Evolutionary conservation across 2,888 invertebrate genomes (phyloP).

Genomic region (Harpalus rufipes): DNA sequence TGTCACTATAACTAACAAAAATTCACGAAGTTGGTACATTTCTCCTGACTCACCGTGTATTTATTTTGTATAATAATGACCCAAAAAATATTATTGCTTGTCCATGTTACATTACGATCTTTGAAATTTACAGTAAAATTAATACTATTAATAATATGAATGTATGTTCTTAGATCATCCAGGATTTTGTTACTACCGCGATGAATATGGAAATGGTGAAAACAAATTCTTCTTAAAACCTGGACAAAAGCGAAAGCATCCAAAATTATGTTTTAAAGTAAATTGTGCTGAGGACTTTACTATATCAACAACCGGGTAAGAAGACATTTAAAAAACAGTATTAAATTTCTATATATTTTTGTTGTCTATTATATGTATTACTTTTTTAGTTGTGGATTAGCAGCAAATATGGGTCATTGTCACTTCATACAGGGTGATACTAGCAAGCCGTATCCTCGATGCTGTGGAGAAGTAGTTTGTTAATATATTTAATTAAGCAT

Average conservation of each 20-base stretch:
- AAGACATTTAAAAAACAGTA: neutral
- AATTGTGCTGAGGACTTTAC: neutral
- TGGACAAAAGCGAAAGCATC: slow-evolving; percentile 15
- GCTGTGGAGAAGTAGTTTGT: slow-evolving; percentile 20
- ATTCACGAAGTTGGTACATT: too few species aligned
- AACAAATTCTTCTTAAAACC: slow-evolving; percentile 26
- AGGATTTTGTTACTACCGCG: neutral
- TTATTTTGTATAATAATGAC: too few species aligned
- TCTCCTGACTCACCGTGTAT: too few species aligned
- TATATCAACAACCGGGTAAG: neutral
- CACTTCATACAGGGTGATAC: neutral
- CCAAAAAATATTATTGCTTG: too few species aligned
- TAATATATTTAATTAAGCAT: too few species aligned
- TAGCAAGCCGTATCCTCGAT: slow-evolving; percentile 13
- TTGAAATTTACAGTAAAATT: too few species aligned
- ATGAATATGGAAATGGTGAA: neutral
- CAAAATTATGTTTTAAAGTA: slow-evolving; percentile 1
- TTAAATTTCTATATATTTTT: too few species aligned
- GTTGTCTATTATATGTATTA: neutral
- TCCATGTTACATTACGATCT: too few species aligned
- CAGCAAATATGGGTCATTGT: neutral
- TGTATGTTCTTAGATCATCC: neutral
- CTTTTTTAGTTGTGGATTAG: slow-evolving; percentile 17
- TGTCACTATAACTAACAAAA: too few species aligned
- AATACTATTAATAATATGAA: too few species aligned